Evolutionary conservation across 2,888 invertebrate genomes (phyloP), one percentile per base, ranked within the genome.

Genomic region (Hylaea fasciaria): DNA sequence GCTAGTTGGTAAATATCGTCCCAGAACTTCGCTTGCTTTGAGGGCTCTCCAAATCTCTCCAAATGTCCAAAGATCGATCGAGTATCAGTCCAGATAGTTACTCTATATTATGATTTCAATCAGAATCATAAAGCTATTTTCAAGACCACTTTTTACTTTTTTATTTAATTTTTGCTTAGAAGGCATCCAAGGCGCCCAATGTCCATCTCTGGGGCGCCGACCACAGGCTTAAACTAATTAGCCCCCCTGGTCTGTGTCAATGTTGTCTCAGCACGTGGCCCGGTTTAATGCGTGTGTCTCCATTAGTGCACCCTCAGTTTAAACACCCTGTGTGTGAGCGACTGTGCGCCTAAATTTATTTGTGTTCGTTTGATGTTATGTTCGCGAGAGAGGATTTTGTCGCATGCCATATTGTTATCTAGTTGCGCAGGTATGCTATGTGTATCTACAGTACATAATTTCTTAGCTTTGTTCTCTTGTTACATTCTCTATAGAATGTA

Each of bases 271-370:
- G 85, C 90, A 88, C 86, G 89, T 78, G 89, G 86, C 86, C 71
- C 83, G 80, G 82, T 91, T 91, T 90, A 91, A 91, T 90, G 87
- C 89, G 85, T 86, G 89, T 88, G 91, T 91, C 91, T 92, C 91
- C 91, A 92, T 92, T 92, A 92, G 88, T 70, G 73, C 76, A 80
- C 89, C 89, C 90, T 82, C 77, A 86, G 83, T 89, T 87, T 87
- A 86, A 86, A 89, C 89, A 87, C 81, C 74, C 79, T 75, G 81
- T 82, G 80, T 84, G 82, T 83, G 50, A 82, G 82, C 86, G 85
- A 2, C 14, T 87, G 89, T 86, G 89, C 86, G 89, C 89, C 80
- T 87, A 91, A 92, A 90, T 92, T 90, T 89, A 91, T 91, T 91
- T 86, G 89, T 89, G 85, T 78, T 74, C 80, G 77, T 81, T 80